A percentile compares a stretch with the other conserved stretches of the same genome.
Conservation (phyloP, 2,888 invertebrate species). For the Agrochola macilenta region DNA sequence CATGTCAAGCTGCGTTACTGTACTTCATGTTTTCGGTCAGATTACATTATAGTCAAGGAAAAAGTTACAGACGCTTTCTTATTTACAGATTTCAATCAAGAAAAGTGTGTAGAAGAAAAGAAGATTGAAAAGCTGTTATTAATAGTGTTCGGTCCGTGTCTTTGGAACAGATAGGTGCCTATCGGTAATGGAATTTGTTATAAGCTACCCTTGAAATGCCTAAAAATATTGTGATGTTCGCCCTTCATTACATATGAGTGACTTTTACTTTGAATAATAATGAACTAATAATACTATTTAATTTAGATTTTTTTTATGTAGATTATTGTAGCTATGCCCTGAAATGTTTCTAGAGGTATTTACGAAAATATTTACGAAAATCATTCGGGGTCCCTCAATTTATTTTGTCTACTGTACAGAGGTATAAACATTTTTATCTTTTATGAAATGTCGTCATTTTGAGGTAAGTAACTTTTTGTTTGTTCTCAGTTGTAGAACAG, state of each 20-base stretch:
- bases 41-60: constrained; percentile 66
- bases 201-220: constrained; percentile 12
- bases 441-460: constrained; percentile 3
- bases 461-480: constrained; percentile 11
- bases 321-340: background rate
- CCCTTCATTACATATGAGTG: background rate
- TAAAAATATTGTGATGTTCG: background rate
- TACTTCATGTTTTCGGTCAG: constrained; percentile 63
- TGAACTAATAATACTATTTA: background rate
- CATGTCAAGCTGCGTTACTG: constrained; percentile 65
- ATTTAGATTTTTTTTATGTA: background rate
- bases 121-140: constrained; percentile 49
- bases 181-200: constrained; percentile 46
- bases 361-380: too few species aligned
- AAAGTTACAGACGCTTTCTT: constrained; percentile 59
- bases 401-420: background rate
- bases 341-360: background rate
- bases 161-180: constrained; percentile 25
- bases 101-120: constrained; percentile 57
- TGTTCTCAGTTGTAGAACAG: background rate
- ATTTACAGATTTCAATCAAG: constrained; percentile 69
- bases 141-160: constrained; percentile 33
- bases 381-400: background rate
- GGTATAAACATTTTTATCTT: constrained; percentile 1
- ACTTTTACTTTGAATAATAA: background rate